Percentiles rank a stretch among this genome's conserved stretches.
phyloP scores from a whole-genome alignment of 2,797 vertebrate species.

The Petrocephalus schoutedeni region DNA sequence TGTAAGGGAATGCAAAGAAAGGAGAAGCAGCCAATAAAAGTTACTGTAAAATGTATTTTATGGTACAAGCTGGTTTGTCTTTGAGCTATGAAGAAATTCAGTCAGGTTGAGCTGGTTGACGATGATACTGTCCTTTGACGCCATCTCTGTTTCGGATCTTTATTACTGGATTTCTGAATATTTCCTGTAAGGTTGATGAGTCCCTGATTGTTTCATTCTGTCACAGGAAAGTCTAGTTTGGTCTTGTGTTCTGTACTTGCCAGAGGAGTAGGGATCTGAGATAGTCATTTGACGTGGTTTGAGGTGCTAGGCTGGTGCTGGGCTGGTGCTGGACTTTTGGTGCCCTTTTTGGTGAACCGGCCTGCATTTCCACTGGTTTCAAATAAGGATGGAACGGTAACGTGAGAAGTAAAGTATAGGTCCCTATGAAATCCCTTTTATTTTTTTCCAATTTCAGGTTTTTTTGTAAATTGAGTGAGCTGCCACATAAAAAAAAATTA shows the following conservation, averaged over 20 bases:
- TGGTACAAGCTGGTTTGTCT: background rate
- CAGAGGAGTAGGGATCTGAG: background rate
- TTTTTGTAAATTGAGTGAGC: background rate
- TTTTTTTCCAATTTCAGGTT: background rate
- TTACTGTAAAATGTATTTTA: background rate
- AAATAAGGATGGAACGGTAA: background rate
- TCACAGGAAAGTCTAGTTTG: background rate
- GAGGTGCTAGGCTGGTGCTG: background rate
- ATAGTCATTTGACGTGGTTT: background rate
- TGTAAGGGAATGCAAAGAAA: conserved; percentile 11
- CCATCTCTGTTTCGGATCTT: background rate
- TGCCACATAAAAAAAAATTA: background rate
- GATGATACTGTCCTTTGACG: background rate
- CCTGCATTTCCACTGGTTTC: background rate
- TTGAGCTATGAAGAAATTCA: background rate
- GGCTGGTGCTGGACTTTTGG: background rate
- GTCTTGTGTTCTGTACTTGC: background rate
- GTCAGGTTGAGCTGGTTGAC: background rate
- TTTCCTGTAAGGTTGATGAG: background rate
- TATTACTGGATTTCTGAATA: background rate
- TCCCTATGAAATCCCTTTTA: background rate
- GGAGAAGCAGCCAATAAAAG: background rate
- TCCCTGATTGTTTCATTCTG: background rate
- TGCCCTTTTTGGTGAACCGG: background rate
- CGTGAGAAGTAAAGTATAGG: background rate